A percentile compares a stretch with the other conserved stretches of the same genome.
Conservation (phyloP, 1,140 invertebrate species). For the Matsumurasca onukii region DNA sequence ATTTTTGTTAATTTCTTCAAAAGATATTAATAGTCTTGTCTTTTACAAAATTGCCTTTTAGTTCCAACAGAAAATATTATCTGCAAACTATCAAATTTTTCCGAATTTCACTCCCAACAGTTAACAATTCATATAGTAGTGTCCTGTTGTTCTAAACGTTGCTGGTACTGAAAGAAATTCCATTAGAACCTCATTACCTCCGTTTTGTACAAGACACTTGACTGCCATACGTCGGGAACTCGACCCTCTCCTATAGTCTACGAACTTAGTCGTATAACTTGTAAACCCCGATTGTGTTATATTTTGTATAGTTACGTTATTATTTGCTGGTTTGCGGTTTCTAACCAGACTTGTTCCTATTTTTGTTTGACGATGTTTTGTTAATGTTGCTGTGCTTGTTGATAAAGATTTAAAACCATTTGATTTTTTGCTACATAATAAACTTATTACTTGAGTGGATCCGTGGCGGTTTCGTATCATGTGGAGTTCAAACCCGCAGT, state of each 20-base stretch:
- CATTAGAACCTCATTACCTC: conserved; percentile 13
- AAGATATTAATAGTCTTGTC: too few relatives aligned
- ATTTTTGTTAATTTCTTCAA: too few relatives aligned
- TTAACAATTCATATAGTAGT: too few relatives aligned
- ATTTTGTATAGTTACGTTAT: conserved; percentile 6
- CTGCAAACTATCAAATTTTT: too few relatives aligned
- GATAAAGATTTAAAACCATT: conserved; percentile 3
- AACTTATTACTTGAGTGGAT: too few relatives aligned
- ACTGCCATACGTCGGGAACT: conserved; percentile 12
- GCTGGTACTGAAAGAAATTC: background rate
- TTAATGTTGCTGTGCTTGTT: conserved; percentile 21
- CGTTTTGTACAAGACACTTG: conserved; percentile 19
- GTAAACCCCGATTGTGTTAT: conserved; percentile 16
- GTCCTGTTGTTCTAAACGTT: too few relatives aligned
- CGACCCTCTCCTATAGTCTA: background rate
- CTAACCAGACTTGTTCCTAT: conserved; percentile 18
- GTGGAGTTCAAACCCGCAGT: too few relatives aligned
- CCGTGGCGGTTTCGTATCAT: too few relatives aligned
- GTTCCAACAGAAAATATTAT: too few relatives aligned
- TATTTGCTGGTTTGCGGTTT: background rate
- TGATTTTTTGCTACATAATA: too few relatives aligned
- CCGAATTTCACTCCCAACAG: too few relatives aligned
- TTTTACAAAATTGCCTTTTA: too few relatives aligned
- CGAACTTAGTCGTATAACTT: background rate
- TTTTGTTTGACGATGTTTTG: conserved; percentile 22